Conservation (phyloP, 2,888 invertebrate species). For the Drosophila paramelanica region DNA sequence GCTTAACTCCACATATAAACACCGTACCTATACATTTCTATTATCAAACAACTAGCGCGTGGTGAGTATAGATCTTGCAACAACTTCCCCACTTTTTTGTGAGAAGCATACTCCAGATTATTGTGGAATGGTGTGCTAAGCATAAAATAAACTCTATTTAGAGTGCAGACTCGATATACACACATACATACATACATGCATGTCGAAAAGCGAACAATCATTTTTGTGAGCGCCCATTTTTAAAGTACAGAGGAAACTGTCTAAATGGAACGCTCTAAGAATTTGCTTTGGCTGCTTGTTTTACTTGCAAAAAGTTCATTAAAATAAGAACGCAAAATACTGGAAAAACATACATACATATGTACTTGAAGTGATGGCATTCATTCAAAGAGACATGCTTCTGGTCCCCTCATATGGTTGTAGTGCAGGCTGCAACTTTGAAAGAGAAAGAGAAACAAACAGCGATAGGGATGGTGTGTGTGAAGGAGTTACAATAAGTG, state of each 20-base stretch:
- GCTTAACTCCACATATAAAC: not conserved
- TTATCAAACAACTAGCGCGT: constrained; percentile 20
- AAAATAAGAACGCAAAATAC: no score
- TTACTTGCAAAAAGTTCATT: no score
- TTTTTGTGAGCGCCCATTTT: constrained; percentile 8
- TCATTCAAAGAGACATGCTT: not conserved
- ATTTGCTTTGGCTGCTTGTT: not conserved
- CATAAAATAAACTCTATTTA: constrained; percentile 22
- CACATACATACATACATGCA: not conserved
- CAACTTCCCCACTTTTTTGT: not conserved
- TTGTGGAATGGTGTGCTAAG: constrained; percentile 18
- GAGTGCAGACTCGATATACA: constrained; percentile 20
- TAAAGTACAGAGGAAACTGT: not conserved
- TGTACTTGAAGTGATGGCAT: no score
- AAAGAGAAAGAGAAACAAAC: no score
- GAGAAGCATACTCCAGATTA: constrained; percentile 6
- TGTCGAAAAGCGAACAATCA: constrained; percentile 11
- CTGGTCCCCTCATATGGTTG: not conserved
- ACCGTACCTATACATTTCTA: not conserved
- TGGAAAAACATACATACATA: no score
- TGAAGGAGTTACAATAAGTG: not conserved
- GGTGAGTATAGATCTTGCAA: constrained; percentile 32
- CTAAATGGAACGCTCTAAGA: not conserved
- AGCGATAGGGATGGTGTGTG: no score
- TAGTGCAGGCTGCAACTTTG: no score